Base-by-base conservation (phyloP, 2,113 vertebrate genomes). In the Bufo gargarizans region DNA sequence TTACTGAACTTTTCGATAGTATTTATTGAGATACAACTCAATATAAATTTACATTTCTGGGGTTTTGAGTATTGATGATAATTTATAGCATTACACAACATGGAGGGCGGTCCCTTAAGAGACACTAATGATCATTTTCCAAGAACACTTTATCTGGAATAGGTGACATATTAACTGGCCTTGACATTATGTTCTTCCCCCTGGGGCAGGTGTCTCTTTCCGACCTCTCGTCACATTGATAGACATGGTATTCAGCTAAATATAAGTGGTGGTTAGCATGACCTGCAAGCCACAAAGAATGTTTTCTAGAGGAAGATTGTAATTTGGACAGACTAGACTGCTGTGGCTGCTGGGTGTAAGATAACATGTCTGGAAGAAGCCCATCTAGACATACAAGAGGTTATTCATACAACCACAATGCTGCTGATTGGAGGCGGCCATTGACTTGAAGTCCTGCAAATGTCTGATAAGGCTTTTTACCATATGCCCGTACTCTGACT, bases 231-330 rank as follows among this genome's bases (percentile, higher is more conserved):
- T 77, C 72, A n/a, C 59, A 20, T 72, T n/a, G 71, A 76, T 86
- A 50, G 55, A 50, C 84, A 9, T 61, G 72, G 43, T 67, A 67
- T 67, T 67, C 47, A 50, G 80, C 85, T 86, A 67, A 67, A 85
- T 77, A 77, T 86, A 86, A 78, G 74, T 86, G 76, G 74, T 78
- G 76, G 85, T 86, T 86, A 71, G 67, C 56, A 12, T 55, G 84
- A 85, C 69, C 67, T 76, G 72, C 43, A 33, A 79, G 72, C 85
- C 45, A 67, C 56, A n/a, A 74, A 59, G 49, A 85, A 45, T 58
- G 83, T 72, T 74, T 85, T 85, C 50, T 76, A 43, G 53, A 76
- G 33, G 49, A 77, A 86, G 56, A 86, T 77, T 67, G 72, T 86
- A 78, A 78, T 86, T 86, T 78, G 59, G 13, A 79, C 55, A 50